Conservation (phyloP, 2,113 vertebrate species). For the Mirza zaza region DNA sequence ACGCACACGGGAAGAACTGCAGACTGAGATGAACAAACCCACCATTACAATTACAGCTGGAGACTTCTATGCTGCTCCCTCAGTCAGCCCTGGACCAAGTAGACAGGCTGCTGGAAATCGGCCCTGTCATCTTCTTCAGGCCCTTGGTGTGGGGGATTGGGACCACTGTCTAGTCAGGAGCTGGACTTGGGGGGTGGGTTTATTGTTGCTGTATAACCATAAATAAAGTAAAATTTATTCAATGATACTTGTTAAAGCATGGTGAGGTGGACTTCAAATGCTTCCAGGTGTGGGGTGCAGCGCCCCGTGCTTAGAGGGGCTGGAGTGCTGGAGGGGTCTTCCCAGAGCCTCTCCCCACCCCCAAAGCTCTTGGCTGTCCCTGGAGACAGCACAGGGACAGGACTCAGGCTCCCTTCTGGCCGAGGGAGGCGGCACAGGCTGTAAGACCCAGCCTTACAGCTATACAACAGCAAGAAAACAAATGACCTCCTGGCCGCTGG, state of each 20-base stretch:
- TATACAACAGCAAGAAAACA: too few species aligned
- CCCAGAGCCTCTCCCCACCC: neutral
- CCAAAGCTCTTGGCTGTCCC: neutral
- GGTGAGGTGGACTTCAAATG: neutral
- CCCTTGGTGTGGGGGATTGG: neutral
- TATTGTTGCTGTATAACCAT: neutral
- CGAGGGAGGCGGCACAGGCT: too few species aligned
- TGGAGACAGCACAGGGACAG: neutral
- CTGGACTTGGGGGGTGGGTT: neutral
- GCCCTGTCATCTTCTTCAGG: neutral
- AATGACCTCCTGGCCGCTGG: too few species aligned
- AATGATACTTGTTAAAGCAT: too few species aligned
- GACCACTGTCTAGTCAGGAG: neutral
- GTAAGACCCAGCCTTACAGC: too few species aligned
- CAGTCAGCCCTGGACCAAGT: accelerated
- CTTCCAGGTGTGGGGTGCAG: neutral
- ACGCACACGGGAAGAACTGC: neutral
- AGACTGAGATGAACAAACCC: neutral
- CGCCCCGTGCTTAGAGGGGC: too few species aligned
- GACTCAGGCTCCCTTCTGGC: too few species aligned
- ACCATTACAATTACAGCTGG: neutral
- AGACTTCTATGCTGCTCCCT: accelerated
- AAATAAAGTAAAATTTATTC: too few species aligned
- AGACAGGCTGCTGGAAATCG: neutral
- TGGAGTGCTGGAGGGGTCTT: too few species aligned